phyloP scores from a whole-genome alignment of 2,888 invertebrate species.

The Mactromeris polynyma region DNA sequence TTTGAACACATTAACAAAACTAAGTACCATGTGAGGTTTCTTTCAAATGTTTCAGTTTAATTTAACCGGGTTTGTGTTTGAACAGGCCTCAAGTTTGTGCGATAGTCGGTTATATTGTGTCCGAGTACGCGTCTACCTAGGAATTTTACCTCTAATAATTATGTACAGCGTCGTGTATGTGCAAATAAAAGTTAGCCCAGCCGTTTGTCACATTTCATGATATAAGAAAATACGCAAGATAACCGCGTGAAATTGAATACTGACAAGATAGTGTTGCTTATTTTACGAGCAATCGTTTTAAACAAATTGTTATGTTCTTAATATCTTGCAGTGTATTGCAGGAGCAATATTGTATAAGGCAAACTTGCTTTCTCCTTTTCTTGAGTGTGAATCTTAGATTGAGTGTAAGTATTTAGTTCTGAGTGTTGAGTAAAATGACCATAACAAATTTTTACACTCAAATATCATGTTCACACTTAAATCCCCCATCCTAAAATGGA shows the following conservation, averaged over 20 bases:
- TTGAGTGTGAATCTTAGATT: no score
- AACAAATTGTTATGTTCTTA: no score
- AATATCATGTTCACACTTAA: no score
- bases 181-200: background rate
- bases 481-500: no score
- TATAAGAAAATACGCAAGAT: background rate
- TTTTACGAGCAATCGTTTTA: no score
- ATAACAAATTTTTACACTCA: no score
- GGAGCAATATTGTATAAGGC: no score
- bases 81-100: background rate
- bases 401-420: no score
- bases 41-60: background rate
- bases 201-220: background rate
- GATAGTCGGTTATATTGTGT: background rate
- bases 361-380: no score
- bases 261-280: no score
- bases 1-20: background rate
- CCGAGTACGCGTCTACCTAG: background rate
- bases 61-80: background rate
- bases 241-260: background rate
- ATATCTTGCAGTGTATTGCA: no score
- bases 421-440: no score
- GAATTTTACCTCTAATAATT: background rate
- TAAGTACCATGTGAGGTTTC: background rate
- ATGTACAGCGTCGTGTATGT: background rate